Percentiles rank a stretch among this genome's conserved stretches.
Conservation (phyloP, 2,113 vertebrate genomes). For the Mellivora capensis region DNA sequence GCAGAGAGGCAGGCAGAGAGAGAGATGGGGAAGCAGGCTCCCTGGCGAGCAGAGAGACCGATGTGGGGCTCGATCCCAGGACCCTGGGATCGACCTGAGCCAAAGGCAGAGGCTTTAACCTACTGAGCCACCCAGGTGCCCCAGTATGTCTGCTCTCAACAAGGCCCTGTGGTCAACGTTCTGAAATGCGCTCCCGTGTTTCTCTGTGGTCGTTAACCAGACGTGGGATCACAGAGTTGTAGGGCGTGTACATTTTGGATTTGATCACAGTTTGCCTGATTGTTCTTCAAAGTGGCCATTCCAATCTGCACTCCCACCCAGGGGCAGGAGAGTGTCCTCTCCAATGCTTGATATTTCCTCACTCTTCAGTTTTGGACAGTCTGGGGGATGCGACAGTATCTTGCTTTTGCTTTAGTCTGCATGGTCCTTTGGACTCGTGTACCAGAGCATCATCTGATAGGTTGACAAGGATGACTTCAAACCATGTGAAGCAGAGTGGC, state of each 20-base stretch:
- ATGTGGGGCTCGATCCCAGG: too few species aligned
- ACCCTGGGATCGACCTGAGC: too few species aligned
- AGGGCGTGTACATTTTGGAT: neutral
- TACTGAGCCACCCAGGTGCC: too few species aligned
- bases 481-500: neutral
- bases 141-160: neutral
- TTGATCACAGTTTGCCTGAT: neutral
- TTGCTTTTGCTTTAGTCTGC: neutral
- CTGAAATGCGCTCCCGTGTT: neutral
- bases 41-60: too few species aligned
- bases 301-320: neutral
- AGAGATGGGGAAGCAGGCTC: too few species aligned
- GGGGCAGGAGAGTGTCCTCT: neutral
- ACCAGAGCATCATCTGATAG: neutral
- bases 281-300: neutral
- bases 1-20: too few species aligned
- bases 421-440: neutral
- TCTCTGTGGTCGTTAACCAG: neutral
- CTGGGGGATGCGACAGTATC: neutral
- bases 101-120: too few species aligned
- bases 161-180: neutral
- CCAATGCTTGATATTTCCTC: neutral
- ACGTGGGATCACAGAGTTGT: neutral
- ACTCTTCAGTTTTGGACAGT: neutral
- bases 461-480: neutral